A percentile compares a stretch with the other conserved stretches of the same genome.
phyloP scores from a whole-genome alignment of 1,140 invertebrate species.

The Drosophila mayri region DNA sequence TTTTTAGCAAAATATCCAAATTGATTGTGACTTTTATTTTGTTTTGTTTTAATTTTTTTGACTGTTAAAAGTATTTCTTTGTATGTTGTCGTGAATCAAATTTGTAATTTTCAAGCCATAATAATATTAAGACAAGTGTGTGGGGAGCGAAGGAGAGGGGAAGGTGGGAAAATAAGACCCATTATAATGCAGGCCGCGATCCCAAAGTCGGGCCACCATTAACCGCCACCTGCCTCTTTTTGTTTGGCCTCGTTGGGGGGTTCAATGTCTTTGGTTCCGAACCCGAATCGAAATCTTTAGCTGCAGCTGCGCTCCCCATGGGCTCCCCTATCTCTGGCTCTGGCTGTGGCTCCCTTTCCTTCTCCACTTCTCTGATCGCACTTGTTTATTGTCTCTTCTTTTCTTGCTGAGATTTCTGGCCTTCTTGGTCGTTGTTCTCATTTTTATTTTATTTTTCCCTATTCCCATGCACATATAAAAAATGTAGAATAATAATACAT shows the following conservation, averaged over 20 bases:
- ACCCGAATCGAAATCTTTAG: constrained; percentile 21
- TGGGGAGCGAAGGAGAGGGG: too few species aligned
- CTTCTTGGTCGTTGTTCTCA: background rate
- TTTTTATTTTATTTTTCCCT: constrained; percentile 1
- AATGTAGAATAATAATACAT: background rate
- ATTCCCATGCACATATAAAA: background rate
- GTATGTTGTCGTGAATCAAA: constrained; percentile 7
- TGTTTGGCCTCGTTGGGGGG: constrained; percentile 52
- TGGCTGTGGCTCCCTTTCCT: background rate
- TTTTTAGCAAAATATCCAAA: background rate
- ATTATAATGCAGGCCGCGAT: constrained; percentile 31
- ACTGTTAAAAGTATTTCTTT: background rate
- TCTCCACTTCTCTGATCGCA: background rate
- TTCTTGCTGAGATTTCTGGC: constrained; percentile 26
- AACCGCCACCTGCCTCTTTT: constrained; percentile 45
- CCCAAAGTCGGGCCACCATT: constrained; percentile 7
- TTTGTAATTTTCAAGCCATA: constrained; percentile 16
- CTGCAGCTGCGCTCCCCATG: constrained; percentile 18
- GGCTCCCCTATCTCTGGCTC: background rate
- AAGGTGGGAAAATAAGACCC: background rate
- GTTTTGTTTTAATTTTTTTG: background rate
- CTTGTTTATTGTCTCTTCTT: constrained; percentile 8
- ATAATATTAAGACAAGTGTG: background rate
- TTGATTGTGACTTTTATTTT: background rate
- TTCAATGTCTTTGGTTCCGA: constrained; percentile 38